Base-by-base conservation (phyloP, 2,888 invertebrate species). In the Mesopsocus fuscifrons region DNA sequence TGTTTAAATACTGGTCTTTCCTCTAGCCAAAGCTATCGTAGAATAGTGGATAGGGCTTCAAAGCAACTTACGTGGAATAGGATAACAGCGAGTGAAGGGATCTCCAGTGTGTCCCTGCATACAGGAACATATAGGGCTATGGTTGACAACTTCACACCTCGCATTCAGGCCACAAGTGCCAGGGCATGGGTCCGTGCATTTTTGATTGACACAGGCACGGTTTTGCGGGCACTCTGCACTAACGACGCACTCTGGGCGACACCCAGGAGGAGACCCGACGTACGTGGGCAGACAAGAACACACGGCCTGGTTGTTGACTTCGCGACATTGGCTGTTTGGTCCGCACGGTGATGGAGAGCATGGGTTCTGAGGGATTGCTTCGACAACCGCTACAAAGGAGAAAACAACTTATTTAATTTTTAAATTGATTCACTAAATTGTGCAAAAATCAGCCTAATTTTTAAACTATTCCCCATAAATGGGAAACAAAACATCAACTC, bases 131-230 rank as follows among this genome's bases (percentile, higher is more conserved):
- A 76, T 72, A 6, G 82, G 79, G 52, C 72, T 71, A 54, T 83
- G 82, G 52, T 78, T 78, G 3, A 77, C 71, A n/a, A 80, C 78
- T 61, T 74, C 72, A 54, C 83, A 83, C 44, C 72, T 65, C 5
- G 82, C 74, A 55, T 72, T 73, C 41, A 70, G 64, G 11, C 79
- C 80, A 55, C 79, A 80, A 18, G 76, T 69, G 46, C 77, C 78
- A 6, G 71, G 67, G 54, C 80, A 81, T n/a, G 81, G 81, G 57
- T 80, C 72, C 30, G 64, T 56, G 54, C 82, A 82, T 50, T 72
- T 74, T 52, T 75, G 75, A 53, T 74, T 74, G 41, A 71, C 67
- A 51, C 81, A 81, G 4, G 81, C 80, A 56, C 69, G 68, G 52
- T 71, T 72, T n/a, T 72, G 62, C 1, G 74, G 61, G 57, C 83